Evolutionary conservation across 2,888 invertebrate genomes (phyloP), one percentile per base, ranked within the genome.

Genomic region (Dolichopus griseipennis): DNA sequence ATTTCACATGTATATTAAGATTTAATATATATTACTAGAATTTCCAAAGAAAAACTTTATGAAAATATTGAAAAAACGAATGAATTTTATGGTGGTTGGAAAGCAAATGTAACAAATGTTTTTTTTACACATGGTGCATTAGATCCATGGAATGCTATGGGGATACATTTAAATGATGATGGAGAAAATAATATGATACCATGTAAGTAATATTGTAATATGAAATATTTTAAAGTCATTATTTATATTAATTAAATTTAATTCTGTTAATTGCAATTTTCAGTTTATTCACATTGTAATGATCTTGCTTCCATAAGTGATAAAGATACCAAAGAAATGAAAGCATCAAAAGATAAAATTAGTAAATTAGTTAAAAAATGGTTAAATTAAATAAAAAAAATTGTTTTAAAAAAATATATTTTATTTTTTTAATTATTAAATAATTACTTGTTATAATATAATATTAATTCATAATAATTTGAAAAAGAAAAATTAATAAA

Each of bases 61-160:
- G 27, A 37, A 18, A 76, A 76, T 65, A 72, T 70, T 0, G 74
- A 71, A 3, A 72, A 81, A 65, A 84, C 84, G 8, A 86, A 86
- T 73, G 71, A 73, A 1, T 73, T 80, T 67, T 85, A 84, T 72
- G 85, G 85, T 52, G 84, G 83, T 61, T 71, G 77, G 65, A 72
- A 75, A 33, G 83, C 84, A 0, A 76, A 81, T 5, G 80, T 84
- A 0, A 79, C 77, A 21, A 83, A 84, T 70, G 81, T 86, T 1
- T 82, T 84, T 52, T 84, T 83, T 72, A 83, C 84, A 5, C 85
- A 86, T 70, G 86, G 86, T 1, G 78, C 78, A 65, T 73, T 83
- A 18, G 86, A 86, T 78, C 86, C 86, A 33, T 86, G 86, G 86
- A 83, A 82, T 74, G 73, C 81, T 6, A 78, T 85, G 70, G 85